Evolutionary conservation across 2,888 invertebrate genomes (phyloP).

Genomic region (Oscheius onirici): DNA sequence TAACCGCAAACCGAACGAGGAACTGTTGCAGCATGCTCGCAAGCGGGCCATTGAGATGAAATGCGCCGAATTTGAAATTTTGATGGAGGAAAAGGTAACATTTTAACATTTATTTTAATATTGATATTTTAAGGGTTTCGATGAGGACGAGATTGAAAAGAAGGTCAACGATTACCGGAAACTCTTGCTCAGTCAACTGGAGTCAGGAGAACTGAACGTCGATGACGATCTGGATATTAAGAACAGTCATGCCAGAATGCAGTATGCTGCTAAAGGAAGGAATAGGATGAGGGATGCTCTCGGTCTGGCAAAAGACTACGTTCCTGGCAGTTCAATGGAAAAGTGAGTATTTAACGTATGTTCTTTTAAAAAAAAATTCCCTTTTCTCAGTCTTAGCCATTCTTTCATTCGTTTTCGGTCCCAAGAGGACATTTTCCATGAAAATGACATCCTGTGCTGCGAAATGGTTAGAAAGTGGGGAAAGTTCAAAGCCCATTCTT

Average conservation of each 20-base stretch:
- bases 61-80: slow-evolving; percentile 92
- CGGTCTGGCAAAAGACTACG: slow-evolving; percentile 64
- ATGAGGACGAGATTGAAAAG: slow-evolving; percentile 84
- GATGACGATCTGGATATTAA: slow-evolving; percentile 63
- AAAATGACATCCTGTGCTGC: too few relatives aligned
- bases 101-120: background rate
- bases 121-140: slow-evolving; percentile 77
- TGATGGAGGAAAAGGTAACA: slow-evolving; percentile 84
- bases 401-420: too few relatives aligned
- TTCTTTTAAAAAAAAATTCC: too few relatives aligned
- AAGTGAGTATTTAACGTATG: slow-evolving; percentile 23
- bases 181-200: slow-evolving; percentile 81
- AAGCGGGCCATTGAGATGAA: slow-evolving; percentile 95
- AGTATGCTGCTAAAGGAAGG: slow-evolving; percentile 39
- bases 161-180: slow-evolving; percentile 88
- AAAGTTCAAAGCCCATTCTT: too few relatives aligned
- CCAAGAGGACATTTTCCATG: too few relatives aligned
- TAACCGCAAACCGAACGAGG: slow-evolving; percentile 76
- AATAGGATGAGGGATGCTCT: slow-evolving; percentile 65
- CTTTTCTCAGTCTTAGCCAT: too few relatives aligned
- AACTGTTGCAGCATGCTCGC: slow-evolving; percentile 92
- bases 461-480: too few relatives aligned
- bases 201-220: slow-evolving; percentile 63
- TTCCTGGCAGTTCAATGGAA: slow-evolving; percentile 68
- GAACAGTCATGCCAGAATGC: slow-evolving; percentile 62